These are phyloP conservation scores for Psylliodes chrysocephalus DNA, from an alignment of 2,888 invertebrate genomes.

Conservation along the genomic window DNA sequence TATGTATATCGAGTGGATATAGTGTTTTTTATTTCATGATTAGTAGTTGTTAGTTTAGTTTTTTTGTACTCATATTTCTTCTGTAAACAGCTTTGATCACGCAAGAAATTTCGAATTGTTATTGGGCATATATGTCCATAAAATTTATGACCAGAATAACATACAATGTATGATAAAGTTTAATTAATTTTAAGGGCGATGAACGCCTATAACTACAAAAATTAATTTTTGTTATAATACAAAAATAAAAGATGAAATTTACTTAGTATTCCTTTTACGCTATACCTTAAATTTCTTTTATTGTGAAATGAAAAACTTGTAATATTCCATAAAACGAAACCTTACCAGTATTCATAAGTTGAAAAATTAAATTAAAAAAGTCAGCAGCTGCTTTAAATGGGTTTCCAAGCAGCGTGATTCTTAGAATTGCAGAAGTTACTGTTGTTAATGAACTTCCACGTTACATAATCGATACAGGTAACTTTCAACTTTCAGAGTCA, in stretches of 20 bases:
- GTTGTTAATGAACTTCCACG: too few species aligned
- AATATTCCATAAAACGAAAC: too few species aligned
- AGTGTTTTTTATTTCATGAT: constrained; percentile 7
- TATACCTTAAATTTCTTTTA: too few species aligned
- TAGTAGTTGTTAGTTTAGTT: constrained; percentile 8
- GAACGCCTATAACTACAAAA: not conserved
- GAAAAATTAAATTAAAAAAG: too few species aligned
- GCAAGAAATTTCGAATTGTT: constrained; percentile 10
- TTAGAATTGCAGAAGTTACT: too few species aligned
- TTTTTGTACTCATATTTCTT: not conserved
- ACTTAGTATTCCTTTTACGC: too few species aligned
- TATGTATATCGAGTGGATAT: constrained; percentile 1
- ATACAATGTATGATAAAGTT: not conserved
- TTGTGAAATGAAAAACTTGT: too few species aligned
- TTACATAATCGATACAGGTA: not conserved
- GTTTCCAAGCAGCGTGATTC: too few species aligned
- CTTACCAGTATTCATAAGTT: too few species aligned
- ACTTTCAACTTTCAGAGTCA: not conserved
- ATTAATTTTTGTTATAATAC: not conserved
- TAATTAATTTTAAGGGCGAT: not conserved
- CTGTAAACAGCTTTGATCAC: constrained; percentile 9
- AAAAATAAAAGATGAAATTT: too few species aligned
- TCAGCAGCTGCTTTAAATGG: too few species aligned
- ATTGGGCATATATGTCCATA: not conserved
- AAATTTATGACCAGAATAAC: not conserved